Evolutionary conservation across 2,797 vertebrate species (phyloP).

Genomic region (Tolypeutes matacus): DNA sequence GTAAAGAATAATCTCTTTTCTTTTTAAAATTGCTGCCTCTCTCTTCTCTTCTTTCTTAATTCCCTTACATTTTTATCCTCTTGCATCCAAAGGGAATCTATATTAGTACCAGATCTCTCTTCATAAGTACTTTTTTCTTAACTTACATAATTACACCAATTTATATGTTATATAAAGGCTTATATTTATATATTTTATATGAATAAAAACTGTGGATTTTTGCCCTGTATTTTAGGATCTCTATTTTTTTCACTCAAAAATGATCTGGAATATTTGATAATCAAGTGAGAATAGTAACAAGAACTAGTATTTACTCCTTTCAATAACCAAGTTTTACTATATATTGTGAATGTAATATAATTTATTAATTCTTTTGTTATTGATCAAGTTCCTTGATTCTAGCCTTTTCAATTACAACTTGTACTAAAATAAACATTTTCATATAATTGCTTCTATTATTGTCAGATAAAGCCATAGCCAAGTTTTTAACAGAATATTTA

Average conservation of each 20-base stretch:
- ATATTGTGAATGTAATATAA: not conserved
- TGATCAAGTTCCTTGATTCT: not conserved
- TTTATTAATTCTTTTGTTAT: not conserved
- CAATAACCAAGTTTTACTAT: not conserved
- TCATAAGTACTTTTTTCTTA: not conserved
- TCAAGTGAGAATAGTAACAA: not conserved
- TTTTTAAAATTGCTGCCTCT: not conserved
- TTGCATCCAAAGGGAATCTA: not conserved
- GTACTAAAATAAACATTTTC: not conserved
- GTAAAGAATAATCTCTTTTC: not conserved
- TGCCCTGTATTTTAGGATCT: not conserved
- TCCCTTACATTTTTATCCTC: not conserved
- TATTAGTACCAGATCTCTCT: not conserved
- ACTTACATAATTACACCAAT: not conserved
- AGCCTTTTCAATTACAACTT: not conserved
- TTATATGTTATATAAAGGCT: not conserved
- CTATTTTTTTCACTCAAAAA: not conserved
- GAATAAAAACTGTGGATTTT: conserved; percentile 10
- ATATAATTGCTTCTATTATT: not conserved
- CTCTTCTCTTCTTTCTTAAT: not conserved
- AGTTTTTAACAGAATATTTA: not conserved
- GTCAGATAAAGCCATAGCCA: not conserved
- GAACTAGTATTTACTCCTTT: not conserved
- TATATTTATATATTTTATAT: not conserved
- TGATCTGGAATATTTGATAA: too few relatives aligned